phyloP scores from a whole-genome alignment of 92 coral and sea anemone genomes.

The Parazoanthus darwini region DNA sequence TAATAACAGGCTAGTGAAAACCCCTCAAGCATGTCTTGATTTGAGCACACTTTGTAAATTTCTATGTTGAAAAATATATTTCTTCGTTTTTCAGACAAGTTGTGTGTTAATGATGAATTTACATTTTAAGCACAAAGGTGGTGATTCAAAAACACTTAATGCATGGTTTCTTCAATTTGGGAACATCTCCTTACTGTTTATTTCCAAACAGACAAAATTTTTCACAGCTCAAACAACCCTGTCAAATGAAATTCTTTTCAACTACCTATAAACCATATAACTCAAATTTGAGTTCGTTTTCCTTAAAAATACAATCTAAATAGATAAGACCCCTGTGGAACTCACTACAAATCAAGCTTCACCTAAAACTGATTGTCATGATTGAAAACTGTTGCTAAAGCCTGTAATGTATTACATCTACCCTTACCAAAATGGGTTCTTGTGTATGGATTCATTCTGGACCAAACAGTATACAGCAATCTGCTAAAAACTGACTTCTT shows the following conservation, averaged over 20 bases:
- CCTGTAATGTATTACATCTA: neutral
- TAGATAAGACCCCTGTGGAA: neutral
- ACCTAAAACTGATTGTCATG: neutral
- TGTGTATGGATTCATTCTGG: constrained; percentile 42
- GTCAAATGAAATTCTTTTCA: neutral
- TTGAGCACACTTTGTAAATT: neutral
- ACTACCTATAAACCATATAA: constrained; percentile 13
- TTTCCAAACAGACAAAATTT: neutral
- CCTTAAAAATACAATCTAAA: neutral
- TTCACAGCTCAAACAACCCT: constrained; percentile 5
- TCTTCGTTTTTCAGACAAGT: neutral
- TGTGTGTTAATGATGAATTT: constrained; percentile 5
- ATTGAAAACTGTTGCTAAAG: neutral
- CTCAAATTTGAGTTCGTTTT: neutral
- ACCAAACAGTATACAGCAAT: constrained; percentile 14
- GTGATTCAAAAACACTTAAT: neutral
- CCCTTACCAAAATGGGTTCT: constrained; percentile 42
- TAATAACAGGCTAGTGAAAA: constrained; percentile 32
- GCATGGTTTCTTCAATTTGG: neutral
- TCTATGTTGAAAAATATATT: neutral
- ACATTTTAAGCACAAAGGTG: constrained; percentile 18
- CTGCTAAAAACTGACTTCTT: constrained; percentile 1
- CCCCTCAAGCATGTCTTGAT: constrained; percentile 21
- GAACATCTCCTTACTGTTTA: constrained; percentile 23
- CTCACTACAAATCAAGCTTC: constrained; percentile 2